phyloP scores from a whole-genome alignment of 2,888 invertebrate species.

The Cosmia pyralina region DNA sequence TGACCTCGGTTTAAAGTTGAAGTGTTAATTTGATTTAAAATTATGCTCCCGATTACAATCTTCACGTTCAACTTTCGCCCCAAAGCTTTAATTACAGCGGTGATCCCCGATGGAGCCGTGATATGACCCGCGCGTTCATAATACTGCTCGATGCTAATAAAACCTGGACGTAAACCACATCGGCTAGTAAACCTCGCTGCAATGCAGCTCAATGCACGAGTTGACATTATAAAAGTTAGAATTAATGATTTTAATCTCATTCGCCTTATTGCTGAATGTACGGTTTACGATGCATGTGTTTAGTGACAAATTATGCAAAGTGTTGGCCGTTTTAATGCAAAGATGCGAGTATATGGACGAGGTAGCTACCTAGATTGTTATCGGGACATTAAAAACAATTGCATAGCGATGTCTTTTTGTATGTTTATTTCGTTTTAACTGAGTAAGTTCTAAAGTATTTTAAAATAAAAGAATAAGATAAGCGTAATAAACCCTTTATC shows the following conservation, averaged over 20 bases:
- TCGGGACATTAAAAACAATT: slow-evolving; percentile 61
- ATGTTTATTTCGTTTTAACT: slow-evolving; percentile 47
- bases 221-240: slow-evolving; percentile 80
- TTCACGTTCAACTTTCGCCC: slow-evolving; percentile 87
- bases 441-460: slow-evolving; percentile 47
- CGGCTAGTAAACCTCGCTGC: slow-evolving; percentile 73
- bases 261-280: slow-evolving; percentile 70
- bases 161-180: slow-evolving; percentile 71
- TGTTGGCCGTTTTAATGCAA: slow-evolving; percentile 62
- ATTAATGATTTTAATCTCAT: slow-evolving; percentile 76
- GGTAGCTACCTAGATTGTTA: slow-evolving; percentile 61
- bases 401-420: slow-evolving; percentile 59
- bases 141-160: slow-evolving; percentile 72
- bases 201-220: slow-evolving; percentile 77
- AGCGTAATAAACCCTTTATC: slow-evolving; percentile 51
- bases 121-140: slow-evolving; percentile 74
- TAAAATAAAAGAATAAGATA: slow-evolving; percentile 50
- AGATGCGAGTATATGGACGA: slow-evolving; percentile 54
- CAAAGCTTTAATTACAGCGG: slow-evolving; percentile 86
- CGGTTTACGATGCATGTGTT: slow-evolving; percentile 71
- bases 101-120: slow-evolving; percentile 82
- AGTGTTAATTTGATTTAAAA: slow-evolving; percentile 91
- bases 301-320: slow-evolving; percentile 79
- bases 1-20: slow-evolving; percentile 90
- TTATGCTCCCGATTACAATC: slow-evolving; percentile 88